Conservation (phyloP, 2,888 invertebrate species). For the Hyposoter didymator region DNA sequence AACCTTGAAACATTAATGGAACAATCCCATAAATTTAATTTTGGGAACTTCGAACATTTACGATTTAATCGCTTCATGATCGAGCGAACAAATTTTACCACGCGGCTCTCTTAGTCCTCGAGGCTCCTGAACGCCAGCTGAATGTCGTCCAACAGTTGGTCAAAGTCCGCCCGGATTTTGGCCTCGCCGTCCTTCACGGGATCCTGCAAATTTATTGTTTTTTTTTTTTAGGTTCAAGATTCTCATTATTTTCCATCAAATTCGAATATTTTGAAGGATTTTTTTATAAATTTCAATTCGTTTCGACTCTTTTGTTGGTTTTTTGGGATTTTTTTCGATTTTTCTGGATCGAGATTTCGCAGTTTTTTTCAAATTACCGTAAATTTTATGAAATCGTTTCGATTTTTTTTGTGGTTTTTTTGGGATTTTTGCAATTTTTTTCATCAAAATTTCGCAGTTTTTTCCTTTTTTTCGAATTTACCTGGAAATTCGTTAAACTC, state of each 20-base stretch:
- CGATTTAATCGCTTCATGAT: constrained; percentile 61
- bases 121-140: constrained; percentile 99
- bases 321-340: not conserved
- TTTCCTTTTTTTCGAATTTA: too few relatives aligned
- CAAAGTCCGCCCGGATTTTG: constrained; percentile 98
- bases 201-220: constrained; percentile 87
- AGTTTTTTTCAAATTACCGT: too few relatives aligned
- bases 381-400: too few relatives aligned
- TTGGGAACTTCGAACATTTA: constrained; percentile 61
- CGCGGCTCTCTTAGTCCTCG: constrained; percentile 91
- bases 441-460: too few relatives aligned
- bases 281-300: not conserved
- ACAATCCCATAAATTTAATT: constrained; percentile 70
- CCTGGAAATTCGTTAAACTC: too few relatives aligned
- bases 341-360: not conserved
- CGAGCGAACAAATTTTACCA: constrained; percentile 52
- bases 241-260: not conserved
- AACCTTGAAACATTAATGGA: constrained; percentile 67
- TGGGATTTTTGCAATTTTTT: not conserved
- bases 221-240: not conserved
- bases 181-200: constrained; percentile 99
- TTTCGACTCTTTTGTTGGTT: too few relatives aligned
- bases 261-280: not conserved
- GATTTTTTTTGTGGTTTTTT: too few relatives aligned
- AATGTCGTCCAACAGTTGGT: constrained; percentile 98